A percentile compares a stretch with the other conserved stretches of the same genome.
Conservation (phyloP, 2,797 vertebrate genomes). For the Sebastes wilsoni region DNA sequence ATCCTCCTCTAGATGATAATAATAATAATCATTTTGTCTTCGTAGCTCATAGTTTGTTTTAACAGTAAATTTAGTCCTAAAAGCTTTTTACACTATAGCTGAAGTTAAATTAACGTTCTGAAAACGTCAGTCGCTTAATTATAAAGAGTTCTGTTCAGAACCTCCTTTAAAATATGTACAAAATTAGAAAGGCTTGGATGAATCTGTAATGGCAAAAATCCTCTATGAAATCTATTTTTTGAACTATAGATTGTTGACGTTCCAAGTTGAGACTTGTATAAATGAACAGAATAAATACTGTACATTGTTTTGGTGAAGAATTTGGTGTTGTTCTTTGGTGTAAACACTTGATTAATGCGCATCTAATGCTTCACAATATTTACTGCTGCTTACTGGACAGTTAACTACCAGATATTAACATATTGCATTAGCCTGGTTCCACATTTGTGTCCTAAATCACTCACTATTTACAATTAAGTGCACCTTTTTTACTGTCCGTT, state of each 20-base stretch:
- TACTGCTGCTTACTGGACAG: too few species aligned
- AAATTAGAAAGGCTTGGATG: background rate
- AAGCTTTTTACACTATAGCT: conserved; percentile 23
- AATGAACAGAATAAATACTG: conserved; percentile 69
- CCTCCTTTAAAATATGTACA: conserved; percentile 9
- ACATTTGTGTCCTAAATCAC: too few species aligned
- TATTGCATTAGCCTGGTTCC: too few species aligned
- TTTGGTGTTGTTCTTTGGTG: conserved; percentile 13
- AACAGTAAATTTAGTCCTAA: conserved; percentile 36
- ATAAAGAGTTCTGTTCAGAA: background rate
- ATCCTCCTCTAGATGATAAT: conserved; percentile 15
- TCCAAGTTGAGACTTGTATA: conserved; percentile 58
- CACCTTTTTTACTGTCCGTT: too few species aligned
- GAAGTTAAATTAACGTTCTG: conserved; percentile 12
- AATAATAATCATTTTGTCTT: conserved; percentile 4
- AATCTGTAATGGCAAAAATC: background rate
- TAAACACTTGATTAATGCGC: too few species aligned
- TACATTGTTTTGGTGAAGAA: conserved; percentile 61
- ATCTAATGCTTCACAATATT: too few species aligned
- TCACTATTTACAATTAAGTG: too few species aligned
- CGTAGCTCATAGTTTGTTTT: conserved; percentile 44
- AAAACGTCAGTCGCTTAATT: background rate
- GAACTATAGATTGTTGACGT: conserved; percentile 53
- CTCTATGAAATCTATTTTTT: conserved; percentile 69
- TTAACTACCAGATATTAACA: too few species aligned